Evolutionary conservation across 2,797 vertebrate species (phyloP), one percentile per base, ranked within the genome.

Genomic region (Neosilurus hyrtlii): DNA sequence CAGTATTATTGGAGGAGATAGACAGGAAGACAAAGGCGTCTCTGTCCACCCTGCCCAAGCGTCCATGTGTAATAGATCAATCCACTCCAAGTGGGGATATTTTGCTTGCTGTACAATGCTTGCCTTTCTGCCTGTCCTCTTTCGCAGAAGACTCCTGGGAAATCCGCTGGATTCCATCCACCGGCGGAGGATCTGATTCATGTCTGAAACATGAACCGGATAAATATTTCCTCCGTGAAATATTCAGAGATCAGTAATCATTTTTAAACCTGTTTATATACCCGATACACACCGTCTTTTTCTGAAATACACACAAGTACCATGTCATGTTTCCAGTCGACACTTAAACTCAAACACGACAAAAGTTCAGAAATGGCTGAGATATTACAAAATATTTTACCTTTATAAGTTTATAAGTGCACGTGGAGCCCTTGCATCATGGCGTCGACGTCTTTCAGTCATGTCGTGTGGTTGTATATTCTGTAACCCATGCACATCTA

Each of bases 201-300:
- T 90, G 90, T 89, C 91, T 90, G 90, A 90, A 84, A 91, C 91
- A 93, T 91, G 91, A 93, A 86, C 75, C 49, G 81, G 66, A 71
- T 70, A 78, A 81, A 84, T 68, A 61, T 84, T 84, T 84, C 80
- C 43, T 57, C 7, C 26, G 54, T 77, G 37, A 66, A 71, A 81
- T 65, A 78, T 12, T 61, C 51, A 59, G 59, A 65, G 35, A 49
- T 75, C 73, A 67, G 22, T 30, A 68, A 43, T 52, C 70, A 24
- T 15, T 79, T 72, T 82, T 52, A 22, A 30, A 37, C 61, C 37
- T 62, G 72, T 78, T 35, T 71, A 78, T 79, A 54, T 72, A 76
- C 57, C 74, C 56, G 52, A 52, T 65, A 78, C 75, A 51, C 75
- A 59, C 59, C 63, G n/a, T 22, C 59, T 37, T 51, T 63, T 63